A percentile compares a stretch with the other conserved stretches of the same genome.
Evolutionary conservation across 2,797 vertebrate genomes (phyloP).

Genomic region (Epinephelus malabaricus): DNA sequence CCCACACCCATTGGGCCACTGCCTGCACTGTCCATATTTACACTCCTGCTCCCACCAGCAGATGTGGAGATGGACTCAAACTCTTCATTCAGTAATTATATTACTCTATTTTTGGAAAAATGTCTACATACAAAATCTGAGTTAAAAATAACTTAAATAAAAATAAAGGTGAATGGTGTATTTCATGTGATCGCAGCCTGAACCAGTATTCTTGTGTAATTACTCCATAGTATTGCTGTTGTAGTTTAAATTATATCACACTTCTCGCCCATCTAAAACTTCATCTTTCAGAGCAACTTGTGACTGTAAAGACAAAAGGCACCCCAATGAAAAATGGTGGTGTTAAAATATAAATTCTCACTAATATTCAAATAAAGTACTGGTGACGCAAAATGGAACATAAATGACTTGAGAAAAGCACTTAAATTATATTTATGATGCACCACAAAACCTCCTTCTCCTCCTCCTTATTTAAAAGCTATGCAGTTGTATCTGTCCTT

Average conservation of each 20-base stretch:
- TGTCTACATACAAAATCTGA: too few species aligned
- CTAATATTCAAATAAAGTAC: not conserved
- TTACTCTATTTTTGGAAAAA: not conserved
- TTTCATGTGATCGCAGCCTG: not conserved
- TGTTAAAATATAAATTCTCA: slow-evolving; percentile 1
- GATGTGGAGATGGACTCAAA: not conserved
- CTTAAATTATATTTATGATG: not conserved
- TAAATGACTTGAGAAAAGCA: not conserved
- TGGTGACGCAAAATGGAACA: not conserved
- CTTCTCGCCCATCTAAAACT: not conserved
- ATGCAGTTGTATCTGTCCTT: not conserved
- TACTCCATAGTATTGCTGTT: not conserved
- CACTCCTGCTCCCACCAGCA: not conserved
- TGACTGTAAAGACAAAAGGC: not conserved
- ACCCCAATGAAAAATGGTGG: not conserved
- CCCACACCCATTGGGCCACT: too few species aligned
- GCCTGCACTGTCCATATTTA: too few species aligned
- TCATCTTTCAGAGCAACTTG: not conserved
- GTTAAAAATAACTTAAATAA: too few species aligned
- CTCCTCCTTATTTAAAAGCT: not conserved
- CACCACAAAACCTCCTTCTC: not conserved
- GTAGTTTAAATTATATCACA: too few species aligned
- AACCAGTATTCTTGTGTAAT: not conserved
- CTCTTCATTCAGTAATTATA: not conserved
- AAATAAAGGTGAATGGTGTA: not conserved